phyloP scores from a whole-genome alignment of 2,888 invertebrate species.

The Galeruca laticollis region DNA sequence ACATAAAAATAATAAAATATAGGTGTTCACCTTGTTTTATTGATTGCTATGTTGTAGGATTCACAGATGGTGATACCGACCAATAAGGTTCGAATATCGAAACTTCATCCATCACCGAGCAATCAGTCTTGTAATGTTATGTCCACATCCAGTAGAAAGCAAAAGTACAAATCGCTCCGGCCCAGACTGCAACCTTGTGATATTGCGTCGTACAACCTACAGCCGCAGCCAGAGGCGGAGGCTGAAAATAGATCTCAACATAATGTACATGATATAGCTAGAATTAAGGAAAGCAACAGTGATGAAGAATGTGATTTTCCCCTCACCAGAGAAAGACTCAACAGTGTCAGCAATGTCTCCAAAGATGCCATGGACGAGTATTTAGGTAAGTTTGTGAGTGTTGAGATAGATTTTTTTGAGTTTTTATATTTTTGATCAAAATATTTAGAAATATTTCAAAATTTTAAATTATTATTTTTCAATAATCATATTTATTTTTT shows the following conservation, averaged over 20 bases:
- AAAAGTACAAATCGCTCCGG: conserved; percentile 70
- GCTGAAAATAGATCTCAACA: conserved; percentile 63
- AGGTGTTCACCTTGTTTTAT: too few relatives aligned
- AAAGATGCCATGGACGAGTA: conserved; percentile 87
- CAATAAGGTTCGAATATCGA: conserved; percentile 61
- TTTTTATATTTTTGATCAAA: neutral
- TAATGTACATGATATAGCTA: conserved; percentile 56
- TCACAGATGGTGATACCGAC: conserved; percentile 37
- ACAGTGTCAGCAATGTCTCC: conserved; percentile 82
- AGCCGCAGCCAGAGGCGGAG: conserved; percentile 53
- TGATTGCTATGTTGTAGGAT: conserved; percentile 34
- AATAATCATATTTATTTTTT: too few relatives aligned
- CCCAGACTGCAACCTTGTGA: conserved; percentile 67
- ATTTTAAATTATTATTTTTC: too few relatives aligned
- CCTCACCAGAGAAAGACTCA: conserved; percentile 73
- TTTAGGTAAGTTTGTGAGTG: conserved; percentile 67
- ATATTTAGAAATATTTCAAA: too few relatives aligned
- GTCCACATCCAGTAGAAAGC: conserved; percentile 41
- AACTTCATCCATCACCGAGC: conserved; percentile 51
- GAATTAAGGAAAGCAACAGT: conserved; percentile 55
- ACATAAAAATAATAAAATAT: too few relatives aligned
- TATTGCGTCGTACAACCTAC: conserved; percentile 64
- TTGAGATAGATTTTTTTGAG: neutral
- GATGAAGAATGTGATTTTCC: conserved; percentile 57
- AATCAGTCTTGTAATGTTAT: conserved; percentile 15